phyloP scores from a whole-genome alignment of 2,888 invertebrate genomes.

The Hetaerina titia region DNA sequence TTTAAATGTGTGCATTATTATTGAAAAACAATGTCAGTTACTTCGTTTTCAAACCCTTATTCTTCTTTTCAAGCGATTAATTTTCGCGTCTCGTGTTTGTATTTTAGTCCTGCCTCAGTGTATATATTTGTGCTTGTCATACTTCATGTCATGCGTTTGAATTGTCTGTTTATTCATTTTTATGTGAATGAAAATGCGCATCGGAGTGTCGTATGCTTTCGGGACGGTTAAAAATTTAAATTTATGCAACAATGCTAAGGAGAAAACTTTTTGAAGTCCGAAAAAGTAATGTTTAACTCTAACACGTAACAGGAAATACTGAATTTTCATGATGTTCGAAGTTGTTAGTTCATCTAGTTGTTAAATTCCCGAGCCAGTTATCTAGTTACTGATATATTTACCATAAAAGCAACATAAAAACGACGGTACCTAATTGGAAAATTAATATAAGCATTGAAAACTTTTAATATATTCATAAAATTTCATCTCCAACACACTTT shows the following conservation, averaged over 20 bases:
- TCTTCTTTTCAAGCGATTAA: background rate
- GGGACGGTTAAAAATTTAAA: background rate
- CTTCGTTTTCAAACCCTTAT: background rate
- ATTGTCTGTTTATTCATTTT: background rate
- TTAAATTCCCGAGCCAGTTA: too few species aligned
- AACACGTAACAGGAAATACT: too few species aligned
- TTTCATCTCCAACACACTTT: too few species aligned
- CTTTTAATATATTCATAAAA: too few species aligned
- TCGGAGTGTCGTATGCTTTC: background rate
- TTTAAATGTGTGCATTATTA: background rate
- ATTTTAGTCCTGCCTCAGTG: background rate
- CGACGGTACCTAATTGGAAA: too few species aligned
- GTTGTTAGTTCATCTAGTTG: too few species aligned
- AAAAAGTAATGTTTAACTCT: too few species aligned
- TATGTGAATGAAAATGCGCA: background rate
- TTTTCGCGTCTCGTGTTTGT: background rate
- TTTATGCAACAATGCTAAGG: background rate
- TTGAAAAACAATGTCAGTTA: background rate
- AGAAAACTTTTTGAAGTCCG: too few species aligned
- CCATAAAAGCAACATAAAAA: too few species aligned
- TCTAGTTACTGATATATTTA: too few species aligned
- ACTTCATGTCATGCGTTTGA: background rate
- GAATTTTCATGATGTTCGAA: too few species aligned
- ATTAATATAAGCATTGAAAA: too few species aligned
- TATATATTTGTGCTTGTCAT: background rate